Evolutionary conservation across 1,140 invertebrate species (phyloP).

Genomic region (Reticulitermes speratus): DNA sequence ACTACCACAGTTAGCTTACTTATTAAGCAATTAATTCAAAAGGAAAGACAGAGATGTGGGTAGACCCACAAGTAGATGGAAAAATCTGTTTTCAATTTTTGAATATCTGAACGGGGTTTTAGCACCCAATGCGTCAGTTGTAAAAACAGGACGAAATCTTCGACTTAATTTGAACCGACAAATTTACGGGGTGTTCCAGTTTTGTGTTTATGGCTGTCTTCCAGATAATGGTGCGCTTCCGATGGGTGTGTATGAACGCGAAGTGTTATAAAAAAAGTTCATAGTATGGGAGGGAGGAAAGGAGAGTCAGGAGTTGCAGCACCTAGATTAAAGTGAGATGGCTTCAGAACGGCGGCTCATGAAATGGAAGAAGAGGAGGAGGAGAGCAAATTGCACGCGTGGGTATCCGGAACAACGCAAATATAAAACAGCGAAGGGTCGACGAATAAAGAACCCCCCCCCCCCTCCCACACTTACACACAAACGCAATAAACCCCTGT

Average conservation of each 20-base stretch:
- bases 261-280: neutral
- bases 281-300: neutral
- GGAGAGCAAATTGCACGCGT: neutral
- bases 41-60: no score
- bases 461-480: neutral
- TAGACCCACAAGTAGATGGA: no score
- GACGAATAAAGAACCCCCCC: neutral
- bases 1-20: no score
- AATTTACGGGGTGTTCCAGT: neutral
- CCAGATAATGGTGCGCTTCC: neutral
- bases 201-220: neutral
- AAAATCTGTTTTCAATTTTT: no score
- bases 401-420: conserved; percentile 3
- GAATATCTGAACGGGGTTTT: no score
- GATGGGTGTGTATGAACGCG: neutral
- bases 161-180: neutral
- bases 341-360: neutral
- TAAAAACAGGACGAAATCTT: neutral
- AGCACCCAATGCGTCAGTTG: no score
- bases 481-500: neutral
- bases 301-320: neutral
- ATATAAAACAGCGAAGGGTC: conserved; percentile 5
- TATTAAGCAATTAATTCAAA: no score
- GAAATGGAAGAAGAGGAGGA: neutral
- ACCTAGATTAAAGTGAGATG: neutral